phyloP scores from a whole-genome alignment of 2,888 invertebrate genomes.

The Augochlorella aurata region DNA sequence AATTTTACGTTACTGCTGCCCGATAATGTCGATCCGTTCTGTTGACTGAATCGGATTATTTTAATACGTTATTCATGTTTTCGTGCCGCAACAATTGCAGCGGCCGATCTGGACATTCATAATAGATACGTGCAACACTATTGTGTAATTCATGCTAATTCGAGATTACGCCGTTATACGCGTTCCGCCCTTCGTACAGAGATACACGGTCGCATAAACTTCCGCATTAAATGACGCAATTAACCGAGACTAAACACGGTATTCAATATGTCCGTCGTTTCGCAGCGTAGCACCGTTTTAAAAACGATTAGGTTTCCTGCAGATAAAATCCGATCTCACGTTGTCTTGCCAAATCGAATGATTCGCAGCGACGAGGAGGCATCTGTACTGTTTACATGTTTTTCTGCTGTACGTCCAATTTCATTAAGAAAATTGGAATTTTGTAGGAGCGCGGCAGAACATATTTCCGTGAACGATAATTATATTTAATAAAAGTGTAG shows the following conservation, averaged over 20 bases:
- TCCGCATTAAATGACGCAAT: conserved; percentile 53
- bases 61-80: conserved; percentile 57
- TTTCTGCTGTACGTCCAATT: too few species aligned
- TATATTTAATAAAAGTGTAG: background rate
- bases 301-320: background rate
- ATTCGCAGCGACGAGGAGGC: too few species aligned
- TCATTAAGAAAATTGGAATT: too few species aligned
- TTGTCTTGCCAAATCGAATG: background rate
- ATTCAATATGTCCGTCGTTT: conserved; percentile 17
- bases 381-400: too few species aligned
- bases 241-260: conserved; percentile 43
- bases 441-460: too few species aligned
- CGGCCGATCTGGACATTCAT: conserved; percentile 37
- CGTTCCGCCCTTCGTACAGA: conserved; percentile 45
- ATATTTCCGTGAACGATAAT: background rate
- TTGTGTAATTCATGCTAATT: conserved; percentile 60
- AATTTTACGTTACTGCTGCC: conserved; percentile 23
- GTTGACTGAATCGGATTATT: conserved; percentile 54
- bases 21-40: conserved; percentile 39
- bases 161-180: conserved; percentile 53
- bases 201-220: conserved; percentile 49
- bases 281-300: background rate
- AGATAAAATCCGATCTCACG: background rate
- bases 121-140: conserved; percentile 46
- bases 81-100: conserved; percentile 34